Evolutionary conservation across 1,140 invertebrate genomes (phyloP).

Genomic region (Vollenhovia emeryi): DNA sequence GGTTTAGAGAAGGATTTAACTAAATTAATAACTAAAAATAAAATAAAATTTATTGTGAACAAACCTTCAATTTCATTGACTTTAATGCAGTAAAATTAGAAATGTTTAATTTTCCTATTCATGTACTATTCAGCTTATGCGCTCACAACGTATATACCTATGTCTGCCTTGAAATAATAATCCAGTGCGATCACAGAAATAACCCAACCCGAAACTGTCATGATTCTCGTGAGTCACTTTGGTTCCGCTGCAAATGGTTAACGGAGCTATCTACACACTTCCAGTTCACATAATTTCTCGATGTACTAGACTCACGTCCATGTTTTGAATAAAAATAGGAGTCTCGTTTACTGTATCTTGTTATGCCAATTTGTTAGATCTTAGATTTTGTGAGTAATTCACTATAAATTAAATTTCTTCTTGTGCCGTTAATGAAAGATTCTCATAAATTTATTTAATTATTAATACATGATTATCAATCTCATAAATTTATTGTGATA

Average conservation of each 20-base stretch:
- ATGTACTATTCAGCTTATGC: neutral
- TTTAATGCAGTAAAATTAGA: neutral
- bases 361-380: neutral
- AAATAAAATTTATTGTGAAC: neutral
- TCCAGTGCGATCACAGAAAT: conserved; percentile 37
- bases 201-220: conserved; percentile 32
- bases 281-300: neutral
- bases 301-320: neutral
- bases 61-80: neutral
- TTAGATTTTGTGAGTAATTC: neutral
- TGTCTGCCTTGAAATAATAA: conserved; percentile 43
- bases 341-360: neutral
- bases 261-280: neutral
- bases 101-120: neutral
- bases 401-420: neutral
- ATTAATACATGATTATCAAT: neutral
- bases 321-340: conserved; percentile 7
- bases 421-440: neutral
- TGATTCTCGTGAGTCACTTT: conserved; percentile 27
- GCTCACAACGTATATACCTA: conserved; percentile 6
- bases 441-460: conserved; percentile 7
- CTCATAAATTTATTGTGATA: neutral
- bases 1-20: neutral
- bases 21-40: no score
- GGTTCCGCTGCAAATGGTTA: conserved; percentile 7